Percentiles rank a stretch among this genome's conserved stretches.
These are phyloP conservation scores for Callyntrura guangdongensis DNA, from an alignment of 2,888 invertebrate genomes.

Conservation along the genomic window DNA sequence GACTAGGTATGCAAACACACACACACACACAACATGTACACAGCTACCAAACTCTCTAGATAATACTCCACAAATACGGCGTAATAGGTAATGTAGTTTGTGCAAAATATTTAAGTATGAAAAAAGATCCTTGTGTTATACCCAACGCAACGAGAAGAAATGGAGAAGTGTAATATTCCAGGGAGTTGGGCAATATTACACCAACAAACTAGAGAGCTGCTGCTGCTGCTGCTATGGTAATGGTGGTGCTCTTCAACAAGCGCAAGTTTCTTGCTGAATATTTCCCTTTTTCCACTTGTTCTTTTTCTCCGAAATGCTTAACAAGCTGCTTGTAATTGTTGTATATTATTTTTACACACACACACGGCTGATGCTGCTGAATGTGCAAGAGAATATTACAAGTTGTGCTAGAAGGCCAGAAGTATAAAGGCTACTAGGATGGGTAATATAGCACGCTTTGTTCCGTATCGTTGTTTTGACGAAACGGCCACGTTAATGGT, in stretches of 20 bases:
- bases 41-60: constrained; percentile 1
- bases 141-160: background rate
- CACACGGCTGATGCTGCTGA: background rate
- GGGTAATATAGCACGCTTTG: constrained; percentile 52
- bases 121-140: background rate
- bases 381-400: background rate
- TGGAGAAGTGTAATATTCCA: constrained; percentile 18
- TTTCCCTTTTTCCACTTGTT: background rate
- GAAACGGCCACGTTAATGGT: constrained; percentile 24
- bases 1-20: background rate
- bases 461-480: constrained; percentile 43
- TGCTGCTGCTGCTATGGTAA: no score
- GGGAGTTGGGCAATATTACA: background rate
- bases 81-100: background rate
- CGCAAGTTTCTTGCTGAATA: constrained; percentile 27
- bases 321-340: constrained; percentile 49
- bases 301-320: constrained; percentile 36
- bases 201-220: background rate
- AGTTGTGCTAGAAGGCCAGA: background rate
- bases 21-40: background rate
- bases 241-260: background rate
- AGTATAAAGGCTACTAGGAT: background rate
- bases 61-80: constrained; percentile 27
- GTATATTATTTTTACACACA: background rate
- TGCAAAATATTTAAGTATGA: background rate